phyloP scores from a whole-genome alignment of 92 coral and sea anemone species.

The Heliopora coerulea region DNA sequence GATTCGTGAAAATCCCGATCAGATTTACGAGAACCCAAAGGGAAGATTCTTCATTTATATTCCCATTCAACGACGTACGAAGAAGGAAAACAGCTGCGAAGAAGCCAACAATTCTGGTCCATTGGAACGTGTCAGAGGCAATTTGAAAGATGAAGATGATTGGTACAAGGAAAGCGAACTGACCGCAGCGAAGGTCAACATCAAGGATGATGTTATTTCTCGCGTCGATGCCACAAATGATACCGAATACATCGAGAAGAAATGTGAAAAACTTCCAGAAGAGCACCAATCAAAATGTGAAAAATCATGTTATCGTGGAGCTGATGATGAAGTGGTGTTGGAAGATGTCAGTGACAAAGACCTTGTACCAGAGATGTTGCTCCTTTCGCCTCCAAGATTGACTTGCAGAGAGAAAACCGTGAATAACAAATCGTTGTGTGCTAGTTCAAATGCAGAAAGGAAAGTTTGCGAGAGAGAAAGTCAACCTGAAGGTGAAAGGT shows the following conservation, averaged over 20 bases:
- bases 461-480: background rate
- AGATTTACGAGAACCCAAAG: background rate
- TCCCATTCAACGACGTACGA: background rate
- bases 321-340: slow-evolving; percentile 7
- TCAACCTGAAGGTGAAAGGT: background rate
- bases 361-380: background rate
- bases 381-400: background rate
- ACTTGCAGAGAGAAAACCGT: background rate
- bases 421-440: background rate
- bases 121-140: background rate
- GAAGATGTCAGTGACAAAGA: slow-evolving; percentile 32
- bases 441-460: background rate
- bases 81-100: background rate
- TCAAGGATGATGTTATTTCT: no score
- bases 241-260: background rate
- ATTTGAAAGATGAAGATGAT: background rate
- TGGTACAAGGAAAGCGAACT: background rate
- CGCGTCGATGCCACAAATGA: no score
- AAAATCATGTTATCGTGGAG: background rate
- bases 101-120: background rate
- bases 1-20: slow-evolving; percentile 28
- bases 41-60: background rate
- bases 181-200: background rate
- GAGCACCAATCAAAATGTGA: background rate
- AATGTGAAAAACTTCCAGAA: background rate